phyloP scores from a whole-genome alignment of 1,140 invertebrate genomes.

The Lamellibrachia luymesi region DNA sequence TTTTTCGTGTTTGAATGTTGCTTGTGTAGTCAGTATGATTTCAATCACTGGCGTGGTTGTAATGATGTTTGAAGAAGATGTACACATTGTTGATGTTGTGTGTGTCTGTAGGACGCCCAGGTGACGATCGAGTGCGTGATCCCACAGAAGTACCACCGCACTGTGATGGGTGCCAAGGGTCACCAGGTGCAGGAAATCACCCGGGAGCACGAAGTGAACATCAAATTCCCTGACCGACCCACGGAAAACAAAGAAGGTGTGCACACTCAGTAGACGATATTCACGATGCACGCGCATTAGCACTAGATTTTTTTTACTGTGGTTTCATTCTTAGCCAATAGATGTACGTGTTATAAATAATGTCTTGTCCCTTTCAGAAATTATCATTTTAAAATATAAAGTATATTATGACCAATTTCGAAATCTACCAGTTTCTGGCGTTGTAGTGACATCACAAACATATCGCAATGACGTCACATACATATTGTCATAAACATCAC shows the following conservation, averaged over 20 bases:
- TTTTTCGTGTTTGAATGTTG: neutral
- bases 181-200: conserved; percentile 53
- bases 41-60: neutral
- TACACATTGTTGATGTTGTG: neutral
- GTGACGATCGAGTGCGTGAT: conserved; percentile 55
- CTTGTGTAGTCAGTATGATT: neutral
- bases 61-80: neutral
- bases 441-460: too few relatives aligned
- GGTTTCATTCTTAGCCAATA: too few relatives aligned
- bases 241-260: conserved; percentile 12
- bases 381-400: too few relatives aligned
- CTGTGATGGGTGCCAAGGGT: conserved; percentile 55
- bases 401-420: too few relatives aligned
- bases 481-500: too few relatives aligned
- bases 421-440: too few relatives aligned
- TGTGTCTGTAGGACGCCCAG: conserved; percentile 46
- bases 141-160: conserved; percentile 52
- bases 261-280: neutral
- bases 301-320: too few relatives aligned
- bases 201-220: conserved; percentile 48
- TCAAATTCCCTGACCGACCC: conserved; percentile 55
- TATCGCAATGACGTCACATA: too few relatives aligned
- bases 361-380: too few relatives aligned
- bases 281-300: too few relatives aligned
- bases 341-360: too few relatives aligned